Evolutionary conservation across 2,797 vertebrate genomes (phyloP).

Genomic region (Paramormyrops hopkinsi): DNA sequence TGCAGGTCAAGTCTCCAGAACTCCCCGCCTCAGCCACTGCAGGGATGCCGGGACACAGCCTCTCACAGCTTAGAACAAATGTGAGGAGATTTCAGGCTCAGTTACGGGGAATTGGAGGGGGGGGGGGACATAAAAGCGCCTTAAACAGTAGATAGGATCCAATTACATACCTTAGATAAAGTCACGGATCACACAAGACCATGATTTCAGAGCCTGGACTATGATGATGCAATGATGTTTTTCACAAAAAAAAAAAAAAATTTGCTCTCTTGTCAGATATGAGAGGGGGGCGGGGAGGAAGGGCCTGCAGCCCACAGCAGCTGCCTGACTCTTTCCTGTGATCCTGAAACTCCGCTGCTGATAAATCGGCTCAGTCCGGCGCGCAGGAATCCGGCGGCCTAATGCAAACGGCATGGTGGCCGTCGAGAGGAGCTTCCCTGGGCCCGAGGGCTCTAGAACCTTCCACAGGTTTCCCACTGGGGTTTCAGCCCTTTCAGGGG

Average conservation of each 20-base stretch:
- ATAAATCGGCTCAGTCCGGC: conserved; percentile 77
- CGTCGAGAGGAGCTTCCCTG: conserved; percentile 27
- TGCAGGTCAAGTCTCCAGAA: background rate
- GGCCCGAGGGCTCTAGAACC: conserved; percentile 30
- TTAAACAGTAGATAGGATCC: background rate
- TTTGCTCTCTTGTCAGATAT: background rate
- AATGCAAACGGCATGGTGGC: conserved; percentile 83
- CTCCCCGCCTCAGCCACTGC: background rate
- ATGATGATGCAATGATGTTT: background rate
- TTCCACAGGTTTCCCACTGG: conserved; percentile 45
- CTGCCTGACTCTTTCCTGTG: conserved; percentile 66
- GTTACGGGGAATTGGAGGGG: background rate
- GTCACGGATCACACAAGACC: conserved; percentile 55
- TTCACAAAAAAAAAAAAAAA: background rate
- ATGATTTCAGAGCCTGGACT: conserved; percentile 40
- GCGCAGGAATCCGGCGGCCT: conserved; percentile 75
- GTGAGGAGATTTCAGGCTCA: background rate
- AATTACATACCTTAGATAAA: conserved; percentile 20
- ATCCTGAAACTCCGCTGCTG: conserved; percentile 64
- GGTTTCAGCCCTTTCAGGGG: background rate
- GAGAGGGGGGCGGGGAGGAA: conserved; percentile 39
- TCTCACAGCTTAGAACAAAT: background rate
- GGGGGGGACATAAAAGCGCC: background rate
- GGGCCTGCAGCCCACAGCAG: conserved; percentile 38
- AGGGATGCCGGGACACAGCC: background rate